Percentiles rank a stretch among this genome's conserved stretches.
Conservation (phyloP, 2,797 vertebrate species). For the Anas georgica region DNA sequence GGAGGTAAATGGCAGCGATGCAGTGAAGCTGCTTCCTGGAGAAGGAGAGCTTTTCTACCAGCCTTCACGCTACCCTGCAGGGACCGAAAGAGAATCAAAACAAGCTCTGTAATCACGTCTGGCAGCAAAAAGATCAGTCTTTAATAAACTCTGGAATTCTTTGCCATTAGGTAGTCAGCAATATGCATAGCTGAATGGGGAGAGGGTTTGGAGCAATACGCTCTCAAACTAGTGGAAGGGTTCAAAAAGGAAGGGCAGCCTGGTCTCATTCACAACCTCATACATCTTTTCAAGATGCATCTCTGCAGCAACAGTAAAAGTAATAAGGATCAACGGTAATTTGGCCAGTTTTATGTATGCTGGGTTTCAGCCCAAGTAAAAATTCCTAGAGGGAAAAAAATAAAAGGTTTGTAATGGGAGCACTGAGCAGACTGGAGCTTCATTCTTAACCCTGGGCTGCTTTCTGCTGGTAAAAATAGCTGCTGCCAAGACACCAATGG, state of each 20-base stretch:
- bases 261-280: not conserved
- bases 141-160: not conserved
- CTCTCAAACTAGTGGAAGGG: not conserved
- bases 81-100: not conserved
- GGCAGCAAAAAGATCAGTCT: not conserved
- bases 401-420: not conserved
- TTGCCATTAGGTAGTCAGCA: not conserved
- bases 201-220: not conserved
- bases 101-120: not conserved
- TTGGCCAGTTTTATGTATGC: not conserved
- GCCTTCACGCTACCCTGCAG: not conserved
- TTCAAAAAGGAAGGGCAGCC: not conserved
- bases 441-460: not conserved
- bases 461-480: not conserved
- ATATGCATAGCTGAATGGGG: not conserved
- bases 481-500: not conserved
- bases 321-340: not conserved
- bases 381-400: not conserved
- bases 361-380: not conserved
- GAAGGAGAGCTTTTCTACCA: not conserved
- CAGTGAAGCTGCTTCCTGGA: constrained; percentile 8
- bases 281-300: not conserved
- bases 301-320: not conserved
- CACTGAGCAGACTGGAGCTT: not conserved
- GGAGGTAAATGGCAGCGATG: constrained; percentile 1